A percentile compares a stretch with the other conserved stretches of the same genome.
These are phyloP conservation scores for Halcyon smyrnensis DNA, from an alignment of 2,797 vertebrate species.

Conservation along the genomic window DNA sequence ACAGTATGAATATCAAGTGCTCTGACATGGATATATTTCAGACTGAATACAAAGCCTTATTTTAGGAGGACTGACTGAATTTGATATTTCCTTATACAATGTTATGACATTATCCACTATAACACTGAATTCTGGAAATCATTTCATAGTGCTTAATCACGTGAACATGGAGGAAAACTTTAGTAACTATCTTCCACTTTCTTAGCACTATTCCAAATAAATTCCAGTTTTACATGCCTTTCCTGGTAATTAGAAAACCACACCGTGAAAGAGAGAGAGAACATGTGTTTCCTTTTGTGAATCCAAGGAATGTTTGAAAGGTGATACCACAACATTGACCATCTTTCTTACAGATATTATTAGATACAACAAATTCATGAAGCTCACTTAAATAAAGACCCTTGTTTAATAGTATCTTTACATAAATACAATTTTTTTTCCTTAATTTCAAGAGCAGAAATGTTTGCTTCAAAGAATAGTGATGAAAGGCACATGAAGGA, in stretches of 20 bases:
- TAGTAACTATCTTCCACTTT: not conserved
- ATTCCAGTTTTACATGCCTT: not conserved
- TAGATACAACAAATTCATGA: not conserved
- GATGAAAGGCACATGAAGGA: not conserved
- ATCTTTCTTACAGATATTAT: not conserved
- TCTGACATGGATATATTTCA: not conserved
- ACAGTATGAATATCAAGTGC: not conserved
- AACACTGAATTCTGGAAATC: not conserved
- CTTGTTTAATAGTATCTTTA: not conserved
- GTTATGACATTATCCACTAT: not conserved
- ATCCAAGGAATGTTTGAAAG: not conserved
- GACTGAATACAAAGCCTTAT: not conserved
- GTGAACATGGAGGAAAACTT: not conserved
- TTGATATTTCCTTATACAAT: not conserved
- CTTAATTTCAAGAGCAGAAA: not conserved
- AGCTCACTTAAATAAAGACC: not conserved
- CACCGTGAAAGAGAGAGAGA: not conserved
- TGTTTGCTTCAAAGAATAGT: not conserved
- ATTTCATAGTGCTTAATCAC: not conserved
- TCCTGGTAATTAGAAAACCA: not conserved
- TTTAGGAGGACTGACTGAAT: not conserved
- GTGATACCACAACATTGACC: not conserved
- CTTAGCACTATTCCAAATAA: not conserved
- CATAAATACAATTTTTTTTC: not conserved
- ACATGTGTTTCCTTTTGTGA: fast-evolving